Conservation (phyloP, 35 echinoderm and acorn worm genomes). For the Apostichopus parvimensis region DNA sequence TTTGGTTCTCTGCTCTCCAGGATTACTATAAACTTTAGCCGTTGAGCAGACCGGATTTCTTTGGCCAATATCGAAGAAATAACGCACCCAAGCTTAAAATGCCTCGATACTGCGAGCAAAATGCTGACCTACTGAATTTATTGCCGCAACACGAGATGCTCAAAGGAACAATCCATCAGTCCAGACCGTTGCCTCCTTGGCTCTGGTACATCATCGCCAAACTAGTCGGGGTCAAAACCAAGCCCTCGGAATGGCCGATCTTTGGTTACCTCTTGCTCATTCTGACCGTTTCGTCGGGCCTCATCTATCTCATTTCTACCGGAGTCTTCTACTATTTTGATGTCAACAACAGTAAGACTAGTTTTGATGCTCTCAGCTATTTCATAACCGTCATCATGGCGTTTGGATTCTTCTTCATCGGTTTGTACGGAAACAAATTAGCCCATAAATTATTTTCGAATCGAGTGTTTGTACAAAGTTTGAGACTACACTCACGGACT, state of each 20-base stretch:
- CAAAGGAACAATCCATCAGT: slow-evolving; percentile 54
- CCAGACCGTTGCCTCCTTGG: slow-evolving; percentile 76
- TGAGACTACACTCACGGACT: slow-evolving; percentile 83
- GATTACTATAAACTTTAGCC: no score
- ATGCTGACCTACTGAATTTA: slow-evolving; percentile 1
- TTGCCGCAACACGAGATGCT: slow-evolving; percentile 54
- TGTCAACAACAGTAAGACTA: slow-evolving; percentile 68
- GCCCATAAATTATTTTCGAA: slow-evolving; percentile 85
- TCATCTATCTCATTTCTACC: slow-evolving; percentile 54
- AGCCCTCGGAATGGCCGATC: slow-evolving; percentile 66
- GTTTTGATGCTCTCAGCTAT: slow-evolving; percentile 78
- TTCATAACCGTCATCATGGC: slow-evolving; percentile 78
- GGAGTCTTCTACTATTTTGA: slow-evolving; percentile 73
- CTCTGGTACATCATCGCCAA: slow-evolving; percentile 81
- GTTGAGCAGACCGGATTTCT: no score
- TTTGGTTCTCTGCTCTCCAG: no score
- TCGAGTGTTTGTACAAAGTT: slow-evolving; percentile 67
- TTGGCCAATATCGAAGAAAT: no score
- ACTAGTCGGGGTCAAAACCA: slow-evolving; percentile 80
- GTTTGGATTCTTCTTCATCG: slow-evolving; percentile 68
- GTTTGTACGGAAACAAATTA: slow-evolving; percentile 72
- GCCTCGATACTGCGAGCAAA: not conserved
- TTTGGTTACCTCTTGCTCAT: slow-evolving; percentile 68
- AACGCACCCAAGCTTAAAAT: not conserved
- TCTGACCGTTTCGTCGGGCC: slow-evolving; percentile 57